Conservation (phyloP, 1,140 invertebrate genomes). For the Drosophila setifemur region DNA sequence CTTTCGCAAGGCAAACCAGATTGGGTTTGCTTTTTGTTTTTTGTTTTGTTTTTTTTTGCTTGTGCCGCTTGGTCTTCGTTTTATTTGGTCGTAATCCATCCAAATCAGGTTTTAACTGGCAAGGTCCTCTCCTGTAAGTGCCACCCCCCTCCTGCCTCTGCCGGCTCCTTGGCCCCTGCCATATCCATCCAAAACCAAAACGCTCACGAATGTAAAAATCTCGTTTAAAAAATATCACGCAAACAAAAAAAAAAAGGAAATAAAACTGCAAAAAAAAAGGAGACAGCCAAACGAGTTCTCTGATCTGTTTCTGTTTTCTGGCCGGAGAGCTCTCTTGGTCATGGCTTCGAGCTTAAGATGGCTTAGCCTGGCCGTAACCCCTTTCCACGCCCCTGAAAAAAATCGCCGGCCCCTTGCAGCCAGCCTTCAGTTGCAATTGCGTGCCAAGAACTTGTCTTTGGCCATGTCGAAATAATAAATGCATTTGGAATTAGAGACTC, state of each 20-base stretch:
- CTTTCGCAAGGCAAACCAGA: slow-evolving; percentile 72
- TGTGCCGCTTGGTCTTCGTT: not conserved
- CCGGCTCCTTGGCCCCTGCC: not conserved
- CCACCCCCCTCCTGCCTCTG: not conserved
- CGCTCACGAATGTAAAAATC: slow-evolving; percentile 63
- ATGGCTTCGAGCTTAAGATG: slow-evolving; percentile 50
- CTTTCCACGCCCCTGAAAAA: not conserved
- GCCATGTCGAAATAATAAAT: slow-evolving; percentile 80
- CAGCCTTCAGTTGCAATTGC: slow-evolving; percentile 24
- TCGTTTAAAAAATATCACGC: slow-evolving; percentile 44
- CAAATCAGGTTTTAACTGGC: slow-evolving; percentile 67
- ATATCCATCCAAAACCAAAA: slow-evolving; percentile 18
- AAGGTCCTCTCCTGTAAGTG: slow-evolving; percentile 61
- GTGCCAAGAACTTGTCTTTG: slow-evolving; percentile 52
- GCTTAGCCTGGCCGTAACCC: slow-evolving; percentile 9
- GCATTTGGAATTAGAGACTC: slow-evolving; percentile 78
- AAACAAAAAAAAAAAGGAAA: slow-evolving; percentile 11
- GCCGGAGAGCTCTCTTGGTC: slow-evolving; percentile 42
- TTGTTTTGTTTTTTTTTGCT: not conserved
- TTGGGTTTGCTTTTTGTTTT: slow-evolving; percentile 37
- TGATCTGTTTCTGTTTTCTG: slow-evolving; percentile 41
- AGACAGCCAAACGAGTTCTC: slow-evolving; percentile 55
- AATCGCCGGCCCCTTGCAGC: not conserved
- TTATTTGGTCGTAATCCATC: slow-evolving; percentile 27
- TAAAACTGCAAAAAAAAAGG: slow-evolving; percentile 19